These are phyloP conservation scores for Nemotelus pantherinus DNA, from an alignment of 2,888 invertebrate species.

Conservation along the genomic window DNA sequence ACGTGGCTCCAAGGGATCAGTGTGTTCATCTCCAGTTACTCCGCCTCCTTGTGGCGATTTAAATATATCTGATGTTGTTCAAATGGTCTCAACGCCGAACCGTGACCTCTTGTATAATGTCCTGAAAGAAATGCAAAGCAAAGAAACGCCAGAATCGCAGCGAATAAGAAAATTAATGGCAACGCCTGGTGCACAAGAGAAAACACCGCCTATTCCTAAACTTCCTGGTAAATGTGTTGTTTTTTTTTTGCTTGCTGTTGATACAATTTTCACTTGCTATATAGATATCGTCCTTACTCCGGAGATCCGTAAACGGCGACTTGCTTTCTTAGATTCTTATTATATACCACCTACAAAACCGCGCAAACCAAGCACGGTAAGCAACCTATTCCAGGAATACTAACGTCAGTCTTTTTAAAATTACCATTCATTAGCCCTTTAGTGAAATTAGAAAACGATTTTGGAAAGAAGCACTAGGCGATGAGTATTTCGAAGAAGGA, in stretches of 20 bases:
- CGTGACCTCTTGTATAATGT: conserved; percentile 46
- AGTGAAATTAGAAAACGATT: conserved; percentile 49
- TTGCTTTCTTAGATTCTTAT: conserved; percentile 41
- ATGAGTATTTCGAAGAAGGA: conserved; percentile 48
- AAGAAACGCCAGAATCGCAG: conserved; percentile 49
- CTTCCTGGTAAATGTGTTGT: conserved; percentile 59
- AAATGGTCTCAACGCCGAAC: conserved; percentile 47
- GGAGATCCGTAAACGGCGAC: conserved; percentile 59
- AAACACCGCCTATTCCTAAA: conserved; percentile 62
- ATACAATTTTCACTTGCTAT: conserved; percentile 19
- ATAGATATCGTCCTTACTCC: conserved; percentile 63
- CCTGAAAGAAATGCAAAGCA: conserved; percentile 48
- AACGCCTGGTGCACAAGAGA: conserved; percentile 53
- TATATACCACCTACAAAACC: conserved; percentile 34
- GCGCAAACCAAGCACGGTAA: conserved; percentile 43
- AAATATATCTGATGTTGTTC: conserved; percentile 46
- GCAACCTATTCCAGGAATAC: background rate
- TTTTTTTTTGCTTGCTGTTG: conserved; percentile 58
- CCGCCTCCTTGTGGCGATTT: conserved; percentile 22
- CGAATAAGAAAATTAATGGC: conserved; percentile 53
- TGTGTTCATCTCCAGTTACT: conserved; percentile 8
- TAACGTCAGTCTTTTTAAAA: background rate
- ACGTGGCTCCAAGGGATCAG: conserved; percentile 23
- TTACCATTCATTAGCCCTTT: conserved; percentile 42
- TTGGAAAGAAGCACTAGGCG: conserved; percentile 50